Evolutionary conservation across 2,113 vertebrate species (phyloP), one percentile per base, ranked within the genome.

Genomic region (Oenanthe melanoleuca): DNA sequence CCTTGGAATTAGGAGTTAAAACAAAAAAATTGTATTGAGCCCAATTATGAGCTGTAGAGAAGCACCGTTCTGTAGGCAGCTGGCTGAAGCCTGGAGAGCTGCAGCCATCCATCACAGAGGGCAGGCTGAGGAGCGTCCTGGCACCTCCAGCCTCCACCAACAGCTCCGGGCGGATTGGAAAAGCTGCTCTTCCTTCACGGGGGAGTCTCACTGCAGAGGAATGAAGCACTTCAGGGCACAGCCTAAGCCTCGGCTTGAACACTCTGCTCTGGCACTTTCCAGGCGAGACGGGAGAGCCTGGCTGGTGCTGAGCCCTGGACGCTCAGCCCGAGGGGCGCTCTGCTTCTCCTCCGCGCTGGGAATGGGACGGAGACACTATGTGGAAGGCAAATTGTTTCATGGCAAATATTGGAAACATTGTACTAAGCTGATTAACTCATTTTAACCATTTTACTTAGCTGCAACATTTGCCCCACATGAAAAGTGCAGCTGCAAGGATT

Each of bases 361-460:
- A 56, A 45, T 16, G 83, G 85, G 69, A 86, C 2, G 4, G 72
- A 87, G 94, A 53, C 69, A 15, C 86, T 57, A 71, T 0, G 17
- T 93, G 95, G 96, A 90, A 95, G 95, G 94, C 61, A 79, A 50
- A 88, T 29, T 83, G 82, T 63, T 74, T 77, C 29, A 42, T 69
- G 59, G 80, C 91, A 86, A 80, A 63, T 71, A 70, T n/a, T 45
- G 42, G 34, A 85, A 81, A 52, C 61, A 79, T 88, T 91, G 86
- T 89, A 64, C 74, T 80, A 52, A 55, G 70, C 69, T 66, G 85
- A 80, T 89, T 61, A 91, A 86, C 73, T 84, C 12, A 38, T 90
- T 82, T 86, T 74, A 81, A 69, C 70, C 37, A 44, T 93, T 79
- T 53, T 64, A 74, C 53, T 87, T 91, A 78, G 63, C 80, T 86